Base-by-base conservation (phyloP, 2,888 invertebrate genomes). In the Amiota mariae region DNA sequence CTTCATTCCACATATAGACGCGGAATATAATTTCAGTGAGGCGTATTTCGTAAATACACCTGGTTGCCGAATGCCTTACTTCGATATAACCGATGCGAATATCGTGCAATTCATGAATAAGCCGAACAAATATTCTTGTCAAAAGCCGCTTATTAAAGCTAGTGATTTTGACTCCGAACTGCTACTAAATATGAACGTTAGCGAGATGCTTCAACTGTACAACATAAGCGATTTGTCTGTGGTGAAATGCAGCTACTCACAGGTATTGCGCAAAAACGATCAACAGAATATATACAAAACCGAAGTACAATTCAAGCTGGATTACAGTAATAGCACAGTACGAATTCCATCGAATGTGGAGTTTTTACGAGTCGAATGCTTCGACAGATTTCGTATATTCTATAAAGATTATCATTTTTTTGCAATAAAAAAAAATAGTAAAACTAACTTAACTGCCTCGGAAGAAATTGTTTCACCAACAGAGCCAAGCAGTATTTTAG, bases 301-400 rank as follows among this genome's bases (percentile, higher is more conserved):
- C 0, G 63, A 72, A 1, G 77, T 82, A 1, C 74, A 79, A 8
- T 82, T 87, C 10, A 78, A 82, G 47, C 76, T 87, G 73, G 77
- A 78, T n/a, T 70, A 79, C 15, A 36, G 24, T 24, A 76, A 79
- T 20, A 49, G 51, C 36, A 54, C 74, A 63, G 70, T 78, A 18
- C 56, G 76, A 12, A 76, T 76, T 87, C 90, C 81, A 89, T 61
- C 73, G 3, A 75, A 81, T 36, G 70, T 81, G 20, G 95, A 96
- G 88, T 96, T 94, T 85, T 91, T 95, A 11, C 92, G 91, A 88
- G 93, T 95, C 3, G 90, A 90, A 24, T 96, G 96, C 87, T 89
- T 87, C 15, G 90, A 90, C 75, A 72, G 75, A 3, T 82, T 90
- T 72, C 85, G 87, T 47, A 89, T 89, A 70, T 89, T 94, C 67